Percentiles rank a stretch among this genome's conserved stretches.
Evolutionary conservation across 2,797 vertebrate genomes (phyloP).

Genomic region (Sebastes dallii): DNA sequence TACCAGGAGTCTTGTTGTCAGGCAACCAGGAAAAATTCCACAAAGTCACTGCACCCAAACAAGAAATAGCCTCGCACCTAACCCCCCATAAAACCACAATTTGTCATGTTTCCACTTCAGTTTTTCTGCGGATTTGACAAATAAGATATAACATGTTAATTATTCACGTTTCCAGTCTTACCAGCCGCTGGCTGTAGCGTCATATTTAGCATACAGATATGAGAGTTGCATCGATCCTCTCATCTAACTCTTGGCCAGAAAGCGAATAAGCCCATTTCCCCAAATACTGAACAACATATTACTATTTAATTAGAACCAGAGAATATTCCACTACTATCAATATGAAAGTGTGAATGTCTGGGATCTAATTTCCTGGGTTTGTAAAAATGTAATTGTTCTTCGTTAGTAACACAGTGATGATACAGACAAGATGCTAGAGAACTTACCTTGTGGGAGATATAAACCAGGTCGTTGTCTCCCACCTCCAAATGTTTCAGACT

Average conservation of each 20-base stretch:
- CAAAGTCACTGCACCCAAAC: too few species aligned
- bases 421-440: background rate
- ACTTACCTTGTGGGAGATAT: slow-evolving; percentile 90
- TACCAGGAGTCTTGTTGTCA: too few species aligned
- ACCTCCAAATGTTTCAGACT: slow-evolving; percentile 92
- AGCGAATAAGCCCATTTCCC: background rate
- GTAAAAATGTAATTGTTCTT: background rate
- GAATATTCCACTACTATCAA: background rate
- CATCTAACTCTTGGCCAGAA: background rate
- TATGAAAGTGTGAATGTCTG: background rate
- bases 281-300: background rate
- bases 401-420: background rate
- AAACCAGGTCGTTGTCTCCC: slow-evolving; percentile 96
- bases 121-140: too few species aligned
- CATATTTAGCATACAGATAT: too few species aligned
- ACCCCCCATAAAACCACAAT: too few species aligned
- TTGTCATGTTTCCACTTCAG: too few species aligned
- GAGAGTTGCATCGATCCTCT: background rate
- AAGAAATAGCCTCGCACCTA: too few species aligned
- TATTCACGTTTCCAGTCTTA: too few species aligned
- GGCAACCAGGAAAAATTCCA: too few species aligned
- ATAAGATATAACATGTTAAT: too few species aligned
- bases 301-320: background rate
- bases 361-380: background rate
- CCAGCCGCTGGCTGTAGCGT: too few species aligned